Conservation (phyloP, 2,888 invertebrate genomes). For the Luffia ferchaultella region DNA sequence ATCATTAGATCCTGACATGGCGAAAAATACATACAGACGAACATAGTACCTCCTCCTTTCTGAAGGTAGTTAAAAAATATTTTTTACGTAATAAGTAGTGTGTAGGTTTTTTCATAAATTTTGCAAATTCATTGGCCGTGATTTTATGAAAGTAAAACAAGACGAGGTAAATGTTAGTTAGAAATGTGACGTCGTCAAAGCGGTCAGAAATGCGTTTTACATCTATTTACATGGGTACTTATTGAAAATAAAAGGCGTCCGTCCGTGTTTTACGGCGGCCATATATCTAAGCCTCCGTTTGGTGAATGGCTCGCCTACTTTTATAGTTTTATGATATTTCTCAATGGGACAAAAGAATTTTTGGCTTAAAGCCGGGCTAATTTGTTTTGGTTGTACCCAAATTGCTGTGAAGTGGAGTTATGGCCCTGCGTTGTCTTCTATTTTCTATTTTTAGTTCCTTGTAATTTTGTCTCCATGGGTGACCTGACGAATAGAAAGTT, state of each 20-base stretch:
- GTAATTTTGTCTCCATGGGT: slow-evolving; percentile 2
- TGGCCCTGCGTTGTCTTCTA: slow-evolving; percentile 23
- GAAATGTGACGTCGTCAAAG: no score
- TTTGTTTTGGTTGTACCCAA: slow-evolving; percentile 55
- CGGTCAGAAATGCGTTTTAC: slow-evolving; percentile 35
- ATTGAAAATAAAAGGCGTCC: slow-evolving; percentile 20
- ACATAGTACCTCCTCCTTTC: no score
- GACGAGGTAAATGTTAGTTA: no score
- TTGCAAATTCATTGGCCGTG: no score
- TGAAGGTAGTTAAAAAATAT: no score
- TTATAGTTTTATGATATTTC: slow-evolving; percentile 40
- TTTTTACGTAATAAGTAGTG: no score
- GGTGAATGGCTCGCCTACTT: slow-evolving; percentile 8
- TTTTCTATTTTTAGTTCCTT: slow-evolving; percentile 44
- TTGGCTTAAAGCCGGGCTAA: slow-evolving; percentile 24
- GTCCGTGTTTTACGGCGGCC: slow-evolving; percentile 41
- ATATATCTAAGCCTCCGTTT: slow-evolving; percentile 25
- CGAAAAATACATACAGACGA: no score
- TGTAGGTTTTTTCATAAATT: no score
- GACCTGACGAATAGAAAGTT: neutral
- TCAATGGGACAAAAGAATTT: slow-evolving; percentile 41
- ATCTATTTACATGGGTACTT: slow-evolving; percentile 42
- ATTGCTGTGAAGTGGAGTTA: slow-evolving; percentile 22
- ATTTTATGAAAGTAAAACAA: no score
- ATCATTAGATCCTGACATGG: no score